Base-by-base conservation (phyloP, 2,888 invertebrate genomes). In the Lasioglossum figueresi region DNA sequence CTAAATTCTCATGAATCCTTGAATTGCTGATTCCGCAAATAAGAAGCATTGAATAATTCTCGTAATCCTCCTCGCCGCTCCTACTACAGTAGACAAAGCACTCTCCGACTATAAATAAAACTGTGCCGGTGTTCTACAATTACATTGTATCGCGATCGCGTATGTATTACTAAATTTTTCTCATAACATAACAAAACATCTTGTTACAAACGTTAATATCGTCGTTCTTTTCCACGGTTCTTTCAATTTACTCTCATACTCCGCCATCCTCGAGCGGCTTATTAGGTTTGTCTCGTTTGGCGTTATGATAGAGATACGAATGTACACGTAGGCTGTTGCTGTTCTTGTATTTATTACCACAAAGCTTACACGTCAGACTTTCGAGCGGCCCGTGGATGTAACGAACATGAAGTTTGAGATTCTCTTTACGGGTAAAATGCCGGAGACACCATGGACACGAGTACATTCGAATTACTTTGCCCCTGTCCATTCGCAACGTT, bases 361-460 rank as follows among this genome's bases (percentile, higher is more conserved):
- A 97, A 81, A 97, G 96, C 89, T 96, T 96, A 94, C 97, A 97
- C 91, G 97, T 96, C 80, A 97, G 95, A 86, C 96, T 97, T 91
- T 97, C 96, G 88, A 96, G 96, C 16, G 96, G 96, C 91, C 97
- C 97, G 93, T 97, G 97, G 92, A 97, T 97, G 94, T 97, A 97
- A 45, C 97, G 95, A 73, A 97, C 96, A 93, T 97, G 97, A 63
- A 97, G 96, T 94, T 97, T 97, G 92, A 97, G 95, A 94, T 97
- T 97, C 88, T 95, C 95, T 86, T 94, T 95, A 70, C 95, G 93
- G 71, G 95, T 95, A 52, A 95, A 95, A 63, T 95, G 94, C 40
- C 95, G 93, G 56, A 95, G 88, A 80, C 95, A 95, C 95, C 95
- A 95, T 6, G 95, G 95, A 83, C 95, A 95, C 37, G 95, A 94